These are phyloP conservation scores for Brachylomia viminalis DNA, from an alignment of 2,888 invertebrate genomes.

Conservation along the genomic window DNA sequence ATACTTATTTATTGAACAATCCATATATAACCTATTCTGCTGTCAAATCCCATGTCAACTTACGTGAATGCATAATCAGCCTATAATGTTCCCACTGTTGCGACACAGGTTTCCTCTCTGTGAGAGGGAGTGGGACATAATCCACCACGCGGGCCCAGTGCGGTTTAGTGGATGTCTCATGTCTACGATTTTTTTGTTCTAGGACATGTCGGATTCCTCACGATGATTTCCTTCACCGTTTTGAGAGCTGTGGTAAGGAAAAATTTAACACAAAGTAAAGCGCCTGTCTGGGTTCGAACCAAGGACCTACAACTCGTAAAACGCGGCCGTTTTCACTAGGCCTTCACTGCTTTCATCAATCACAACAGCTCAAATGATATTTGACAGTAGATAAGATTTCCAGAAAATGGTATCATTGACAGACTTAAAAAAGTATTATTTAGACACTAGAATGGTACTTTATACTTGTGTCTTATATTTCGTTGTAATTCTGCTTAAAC, in stretches of 20 bases:
- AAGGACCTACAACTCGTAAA: neutral
- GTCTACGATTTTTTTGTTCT: neutral
- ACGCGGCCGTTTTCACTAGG: neutral
- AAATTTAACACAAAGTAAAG: neutral
- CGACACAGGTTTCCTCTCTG: neutral
- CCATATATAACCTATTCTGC: neutral
- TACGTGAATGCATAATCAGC: neutral
- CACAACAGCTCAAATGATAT: neutral
- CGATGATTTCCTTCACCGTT: neutral
- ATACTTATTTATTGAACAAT: slow-evolving; percentile 13
- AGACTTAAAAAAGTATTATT: neutral
- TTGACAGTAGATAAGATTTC: neutral
- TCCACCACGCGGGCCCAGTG: neutral
- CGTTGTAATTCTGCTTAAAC: slow-evolving; percentile 51
- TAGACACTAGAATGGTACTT: slow-evolving; percentile 18
- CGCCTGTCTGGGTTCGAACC: neutral
- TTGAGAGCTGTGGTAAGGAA: neutral
- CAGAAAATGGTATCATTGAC: neutral
- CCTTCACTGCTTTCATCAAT: neutral
- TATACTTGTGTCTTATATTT: slow-evolving; percentile 45
- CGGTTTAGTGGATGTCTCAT: too few species aligned
- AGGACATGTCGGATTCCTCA: neutral
- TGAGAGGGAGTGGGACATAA: neutral
- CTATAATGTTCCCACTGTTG: neutral
- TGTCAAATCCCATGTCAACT: neutral